Evolutionary conservation across 2,113 vertebrate species (phyloP).

Genomic region (Notothenia rossii): DNA sequence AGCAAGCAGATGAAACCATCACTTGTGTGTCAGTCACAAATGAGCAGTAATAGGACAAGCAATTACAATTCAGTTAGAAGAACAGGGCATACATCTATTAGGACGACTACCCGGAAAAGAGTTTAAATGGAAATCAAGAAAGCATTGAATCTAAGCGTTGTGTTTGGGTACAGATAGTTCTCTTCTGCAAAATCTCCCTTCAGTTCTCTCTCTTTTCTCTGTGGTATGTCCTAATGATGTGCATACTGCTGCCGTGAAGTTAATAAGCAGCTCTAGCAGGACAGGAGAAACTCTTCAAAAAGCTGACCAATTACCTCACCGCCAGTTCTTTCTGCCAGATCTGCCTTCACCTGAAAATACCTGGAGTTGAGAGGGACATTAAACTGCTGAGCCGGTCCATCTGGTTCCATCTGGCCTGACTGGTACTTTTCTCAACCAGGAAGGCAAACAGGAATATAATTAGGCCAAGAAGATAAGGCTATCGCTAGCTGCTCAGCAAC

Average conservation of each 20-base stretch:
- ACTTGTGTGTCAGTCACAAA: conserved; percentile 20
- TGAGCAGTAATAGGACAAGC: conserved; percentile 35
- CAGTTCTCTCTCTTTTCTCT: conserved; percentile 38
- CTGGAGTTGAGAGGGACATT: conserved; percentile 33
- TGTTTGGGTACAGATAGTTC: conserved; percentile 46
- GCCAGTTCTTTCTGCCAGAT: conserved; percentile 48
- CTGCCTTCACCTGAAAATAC: conserved; percentile 45
- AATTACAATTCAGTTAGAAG: conserved; percentile 55
- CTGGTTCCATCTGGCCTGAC: conserved; percentile 64
- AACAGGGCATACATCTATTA: conserved; percentile 33
- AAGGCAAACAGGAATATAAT: conserved; percentile 54
- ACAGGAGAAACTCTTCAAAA: conserved; percentile 41
- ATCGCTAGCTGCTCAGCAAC: conserved; percentile 43
- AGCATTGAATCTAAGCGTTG: conserved; percentile 19
- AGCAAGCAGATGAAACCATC: conserved; percentile 33
- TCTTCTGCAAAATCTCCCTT: conserved; percentile 35
- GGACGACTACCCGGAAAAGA: conserved; percentile 20
- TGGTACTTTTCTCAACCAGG: conserved; percentile 49
- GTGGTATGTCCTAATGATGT: conserved; percentile 62
- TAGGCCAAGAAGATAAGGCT: conserved; percentile 48
- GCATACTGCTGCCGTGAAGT: conserved; percentile 47
- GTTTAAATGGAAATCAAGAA: conserved; percentile 47
- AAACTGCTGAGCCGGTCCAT: conserved; percentile 72
- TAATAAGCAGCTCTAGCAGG: conserved; percentile 66
- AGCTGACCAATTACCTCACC: conserved; percentile 65